Percentiles rank a stretch among this genome's conserved stretches.
Conservation (phyloP, 2,888 invertebrate species). For the Idaea biselata region DNA sequence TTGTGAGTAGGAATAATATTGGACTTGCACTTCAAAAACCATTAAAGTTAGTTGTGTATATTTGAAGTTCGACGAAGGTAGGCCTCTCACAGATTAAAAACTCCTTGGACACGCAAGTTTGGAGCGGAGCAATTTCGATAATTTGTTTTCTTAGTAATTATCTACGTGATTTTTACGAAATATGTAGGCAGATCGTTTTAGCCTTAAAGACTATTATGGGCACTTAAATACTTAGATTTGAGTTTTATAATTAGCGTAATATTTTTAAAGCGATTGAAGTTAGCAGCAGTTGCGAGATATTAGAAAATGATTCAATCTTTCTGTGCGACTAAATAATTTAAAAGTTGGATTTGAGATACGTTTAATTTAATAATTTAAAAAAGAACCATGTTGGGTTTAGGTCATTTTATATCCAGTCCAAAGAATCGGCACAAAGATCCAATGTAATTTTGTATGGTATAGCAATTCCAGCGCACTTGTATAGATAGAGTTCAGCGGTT, state of each 20-base stretch:
- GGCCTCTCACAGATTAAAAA: constrained; percentile 47
- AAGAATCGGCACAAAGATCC: no score
- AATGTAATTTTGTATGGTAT: no score
- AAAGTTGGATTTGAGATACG: no score
- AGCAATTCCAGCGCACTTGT: no score
- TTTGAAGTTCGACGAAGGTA: constrained; percentile 49
- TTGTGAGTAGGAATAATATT: constrained; percentile 76
- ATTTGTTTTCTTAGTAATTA: neutral
- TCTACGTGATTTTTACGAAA: constrained; percentile 1
- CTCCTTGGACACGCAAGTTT: neutral
- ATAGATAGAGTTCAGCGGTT: no score
- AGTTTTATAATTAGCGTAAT: neutral
- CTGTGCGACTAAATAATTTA: no score
- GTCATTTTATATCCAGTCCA: no score
- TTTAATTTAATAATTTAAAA: no score
- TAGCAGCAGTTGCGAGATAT: neutral
- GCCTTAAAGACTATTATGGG: neutral
- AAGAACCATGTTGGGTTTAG: no score
- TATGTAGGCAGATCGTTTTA: neutral
- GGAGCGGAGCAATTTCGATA: neutral
- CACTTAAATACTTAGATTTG: neutral
- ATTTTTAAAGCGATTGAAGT: no score
- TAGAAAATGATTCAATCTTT: neutral
- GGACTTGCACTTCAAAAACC: constrained; percentile 69
- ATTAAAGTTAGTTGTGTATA: constrained; percentile 69